Evolutionary conservation across 2,888 invertebrate species (phyloP), one percentile per base, ranked within the genome.

Genomic region (Caenorhabditis virilis): DNA sequence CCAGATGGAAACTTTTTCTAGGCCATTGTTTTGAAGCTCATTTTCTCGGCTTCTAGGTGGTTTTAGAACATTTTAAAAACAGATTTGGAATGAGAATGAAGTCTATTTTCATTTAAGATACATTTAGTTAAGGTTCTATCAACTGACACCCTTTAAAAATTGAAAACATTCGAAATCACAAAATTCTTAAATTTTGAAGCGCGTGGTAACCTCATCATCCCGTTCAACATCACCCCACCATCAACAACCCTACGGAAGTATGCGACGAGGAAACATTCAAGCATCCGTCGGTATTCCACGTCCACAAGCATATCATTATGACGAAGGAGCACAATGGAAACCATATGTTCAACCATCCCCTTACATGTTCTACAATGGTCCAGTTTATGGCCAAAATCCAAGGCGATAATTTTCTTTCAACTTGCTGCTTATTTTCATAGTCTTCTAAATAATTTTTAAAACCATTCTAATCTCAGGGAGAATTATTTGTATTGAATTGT

Each of bases 321-420:
- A 58, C 18, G 63, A 64, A 30, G 53, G 58, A 7, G 54, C 57
- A 20, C 69, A 69, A 36, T 70, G 70, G 70, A 53, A 66, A 26
- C 66, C 70, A 11, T 70, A 58, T 43, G 63, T 70, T 23, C 70
- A 63, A 30, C 65, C 69, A 33, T 63, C 63, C 5, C 70, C 70
- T 1, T 66, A 57, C 39, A 54, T 66, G 39, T 70, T 63, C 43
- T 70, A 70, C 43, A 60, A 63, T 4, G 66, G 66, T 49, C 53
- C 63, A 23, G 57, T 49, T 42, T 63, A 64, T 25, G 63, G 63
- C 33, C 62, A 62, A 49, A n/a, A n/a, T n/a, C n/a, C n/a, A n/a
- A n/a, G n/a, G n/a, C n/a, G n/a, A n/a, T n/a, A n/a, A n/a, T n/a
- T n/a, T n/a, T n/a, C n/a, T n/a, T n/a, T n/a, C n/a, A n/a, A n/a